phyloP scores from a whole-genome alignment of 1,140 invertebrate genomes.

The Homarus americanus region DNA sequence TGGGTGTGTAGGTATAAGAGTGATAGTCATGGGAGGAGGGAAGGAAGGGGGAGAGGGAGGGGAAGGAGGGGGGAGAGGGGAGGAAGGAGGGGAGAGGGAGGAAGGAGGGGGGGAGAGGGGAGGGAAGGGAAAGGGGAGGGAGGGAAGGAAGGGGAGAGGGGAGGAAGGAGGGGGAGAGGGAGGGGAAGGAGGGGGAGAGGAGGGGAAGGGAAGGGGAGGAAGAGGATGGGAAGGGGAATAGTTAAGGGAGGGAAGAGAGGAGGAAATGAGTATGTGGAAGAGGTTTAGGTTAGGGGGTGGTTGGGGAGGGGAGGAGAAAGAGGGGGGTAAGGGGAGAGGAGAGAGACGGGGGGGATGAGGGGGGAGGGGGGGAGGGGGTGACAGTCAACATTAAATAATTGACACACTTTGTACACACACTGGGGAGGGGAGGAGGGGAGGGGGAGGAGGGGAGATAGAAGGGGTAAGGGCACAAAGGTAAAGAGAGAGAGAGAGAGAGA shows the following conservation, averaged over 20 bases:
- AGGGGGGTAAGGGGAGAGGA: too few species aligned
- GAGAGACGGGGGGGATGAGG: too few species aligned
- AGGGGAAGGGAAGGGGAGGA: background rate
- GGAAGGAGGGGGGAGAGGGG: background rate
- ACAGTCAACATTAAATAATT: background rate
- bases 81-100: background rate
- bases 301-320: too few species aligned
- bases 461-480: too few species aligned
- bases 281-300: slow-evolving; percentile 1
- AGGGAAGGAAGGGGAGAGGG: background rate
- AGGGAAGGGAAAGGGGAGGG: too few species aligned
- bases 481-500: background rate
- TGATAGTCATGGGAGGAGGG: background rate
- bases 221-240: too few species aligned
- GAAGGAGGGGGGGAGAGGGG: too few species aligned
- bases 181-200: background rate
- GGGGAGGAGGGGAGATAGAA: background rate
- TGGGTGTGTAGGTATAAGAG: background rate
- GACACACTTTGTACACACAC: too few species aligned
- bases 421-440: background rate
- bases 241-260: background rate
- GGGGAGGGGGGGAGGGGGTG: background rate
- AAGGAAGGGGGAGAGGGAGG: background rate
- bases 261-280: too few species aligned
- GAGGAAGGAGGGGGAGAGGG: background rate